Percentiles rank a stretch among this genome's conserved stretches.
phyloP scores from a whole-genome alignment of 2,888 invertebrate species.

The Drosophila paucipuncta region DNA sequence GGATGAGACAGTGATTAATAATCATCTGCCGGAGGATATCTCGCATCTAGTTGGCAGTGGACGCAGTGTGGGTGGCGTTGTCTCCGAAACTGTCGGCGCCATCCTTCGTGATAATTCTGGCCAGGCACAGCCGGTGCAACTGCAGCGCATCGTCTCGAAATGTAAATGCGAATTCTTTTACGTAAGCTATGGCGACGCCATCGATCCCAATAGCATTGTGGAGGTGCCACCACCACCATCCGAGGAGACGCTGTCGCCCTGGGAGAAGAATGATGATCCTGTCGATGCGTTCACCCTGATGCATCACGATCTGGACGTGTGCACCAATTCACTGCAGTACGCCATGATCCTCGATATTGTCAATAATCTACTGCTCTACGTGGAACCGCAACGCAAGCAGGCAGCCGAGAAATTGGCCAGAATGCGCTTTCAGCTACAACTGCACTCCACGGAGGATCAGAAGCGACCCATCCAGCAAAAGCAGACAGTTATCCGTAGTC shows the following conservation, averaged over 20 bases:
- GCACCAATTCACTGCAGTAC: conserved; percentile 97
- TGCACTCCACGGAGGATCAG: conserved; percentile 96
- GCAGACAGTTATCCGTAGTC: conserved; percentile 91
- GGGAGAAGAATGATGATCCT: conserved; percentile 93
- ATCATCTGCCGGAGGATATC: conserved; percentile 93
- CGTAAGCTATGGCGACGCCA: conserved; percentile 94
- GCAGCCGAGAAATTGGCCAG: conserved; percentile 93
- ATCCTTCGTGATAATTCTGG: conserved; percentile 89
- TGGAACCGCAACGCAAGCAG: conserved; percentile 97
- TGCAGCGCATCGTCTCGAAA: conserved; percentile 98
- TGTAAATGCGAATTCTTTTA: conserved; percentile 99
- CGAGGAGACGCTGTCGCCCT: conserved; percentile 90
- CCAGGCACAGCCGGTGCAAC: conserved; percentile 88
- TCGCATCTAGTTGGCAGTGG: conserved; percentile 97
- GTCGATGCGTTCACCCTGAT: conserved; percentile 98
- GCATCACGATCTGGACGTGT: conserved; percentile 99
- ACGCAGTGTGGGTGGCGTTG: conserved; percentile 98
- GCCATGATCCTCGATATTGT: conserved; percentile 99
- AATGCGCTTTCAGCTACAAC: conserved; percentile 97
- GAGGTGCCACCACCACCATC: conserved; percentile 90
- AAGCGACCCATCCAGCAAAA: conserved; percentile 95
- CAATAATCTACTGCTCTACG: conserved; percentile 97
- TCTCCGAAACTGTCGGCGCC: conserved; percentile 95
- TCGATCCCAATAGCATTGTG: conserved; percentile 86
- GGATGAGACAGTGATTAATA: conserved; percentile 91